These are phyloP conservation scores for Spilarctia lutea DNA, from an alignment of 2,888 invertebrate species.

Conservation along the genomic window DNA sequence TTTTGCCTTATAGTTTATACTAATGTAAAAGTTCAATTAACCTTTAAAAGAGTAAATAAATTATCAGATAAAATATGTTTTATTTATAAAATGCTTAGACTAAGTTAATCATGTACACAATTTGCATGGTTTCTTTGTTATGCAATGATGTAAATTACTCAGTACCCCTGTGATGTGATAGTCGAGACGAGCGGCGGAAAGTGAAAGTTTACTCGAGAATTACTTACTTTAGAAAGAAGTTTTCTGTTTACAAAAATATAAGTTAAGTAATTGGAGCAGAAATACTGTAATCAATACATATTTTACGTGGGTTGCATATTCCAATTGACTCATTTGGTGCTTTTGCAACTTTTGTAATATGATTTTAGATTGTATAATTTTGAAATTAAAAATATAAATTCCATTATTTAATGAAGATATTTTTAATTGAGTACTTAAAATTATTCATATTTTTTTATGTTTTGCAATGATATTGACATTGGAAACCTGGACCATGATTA, in stretches of 20 bases:
- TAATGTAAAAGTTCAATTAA: neutral
- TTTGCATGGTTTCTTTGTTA: conserved; percentile 35
- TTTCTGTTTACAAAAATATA: conserved; percentile 25
- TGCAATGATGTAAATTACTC: conserved; percentile 43
- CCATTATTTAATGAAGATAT: neutral
- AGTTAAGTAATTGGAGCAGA: neutral
- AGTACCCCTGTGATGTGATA: conserved; percentile 44
- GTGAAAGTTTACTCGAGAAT: conserved; percentile 55
- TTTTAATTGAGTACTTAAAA: neutral
- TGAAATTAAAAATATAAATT: neutral
- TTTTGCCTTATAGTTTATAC: neutral
- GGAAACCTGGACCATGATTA: conserved; percentile 4
- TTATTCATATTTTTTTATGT: neutral
- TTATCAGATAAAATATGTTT: neutral
- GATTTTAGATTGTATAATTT: neutral
- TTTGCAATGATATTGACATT: neutral
- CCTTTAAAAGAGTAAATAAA: neutral
- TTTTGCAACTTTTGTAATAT: neutral
- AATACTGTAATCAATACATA: neutral
- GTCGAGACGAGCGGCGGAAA: conserved; percentile 43
- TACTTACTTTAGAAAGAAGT: conserved; percentile 35
- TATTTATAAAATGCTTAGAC: neutral
- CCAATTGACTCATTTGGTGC: neutral
- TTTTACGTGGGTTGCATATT: neutral
- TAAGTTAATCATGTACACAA: conserved; percentile 7